Percentiles rank a stretch among this genome's conserved stretches.
Conservation (phyloP, 1,140 invertebrate species). For the Drosophila parabipectinata region DNA sequence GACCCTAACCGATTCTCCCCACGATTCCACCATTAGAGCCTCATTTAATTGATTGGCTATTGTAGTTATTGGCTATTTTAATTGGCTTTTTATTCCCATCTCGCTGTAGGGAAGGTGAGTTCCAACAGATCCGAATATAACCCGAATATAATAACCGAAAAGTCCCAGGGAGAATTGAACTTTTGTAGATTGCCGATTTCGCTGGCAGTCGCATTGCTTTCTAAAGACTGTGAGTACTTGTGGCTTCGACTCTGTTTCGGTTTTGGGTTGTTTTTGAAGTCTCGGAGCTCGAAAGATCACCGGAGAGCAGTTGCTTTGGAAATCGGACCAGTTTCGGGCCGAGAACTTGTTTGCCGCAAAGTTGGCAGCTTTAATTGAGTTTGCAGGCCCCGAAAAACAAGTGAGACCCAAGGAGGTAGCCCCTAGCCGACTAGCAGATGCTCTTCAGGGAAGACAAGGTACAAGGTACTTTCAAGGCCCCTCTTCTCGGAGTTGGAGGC, state of each 20-base stretch:
- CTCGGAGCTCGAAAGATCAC: constrained; percentile 44
- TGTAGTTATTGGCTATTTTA: constrained; percentile 7
- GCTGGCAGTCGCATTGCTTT: constrained; percentile 25
- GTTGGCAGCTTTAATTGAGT: constrained; percentile 68
- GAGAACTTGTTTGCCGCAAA: constrained; percentile 66
- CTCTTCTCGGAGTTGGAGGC: constrained; percentile 19
- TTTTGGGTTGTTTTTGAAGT: constrained; percentile 19
- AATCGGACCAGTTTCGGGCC: constrained; percentile 67
- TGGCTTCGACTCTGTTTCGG: constrained; percentile 39
- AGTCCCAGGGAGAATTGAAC: constrained; percentile 24
- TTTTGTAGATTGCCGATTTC: constrained; percentile 16
- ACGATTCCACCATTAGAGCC: constrained; percentile 9
- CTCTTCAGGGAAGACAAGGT: too few relatives aligned
- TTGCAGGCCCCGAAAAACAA: constrained; percentile 41
- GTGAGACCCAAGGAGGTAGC: not conserved
- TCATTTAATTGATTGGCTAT: not conserved
- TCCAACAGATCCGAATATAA: constrained; percentile 2
- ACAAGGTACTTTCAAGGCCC: too few relatives aligned
- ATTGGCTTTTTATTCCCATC: constrained; percentile 10
- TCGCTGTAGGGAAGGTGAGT: constrained; percentile 39
- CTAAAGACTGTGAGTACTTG: constrained; percentile 18
- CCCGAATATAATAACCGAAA: constrained; percentile 22
- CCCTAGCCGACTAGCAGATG: constrained; percentile 6
- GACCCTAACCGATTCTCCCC: not conserved
- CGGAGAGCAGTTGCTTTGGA: constrained; percentile 39